phyloP scores from a whole-genome alignment of 2,797 vertebrate species.

The Eutrigla gurnardus region DNA sequence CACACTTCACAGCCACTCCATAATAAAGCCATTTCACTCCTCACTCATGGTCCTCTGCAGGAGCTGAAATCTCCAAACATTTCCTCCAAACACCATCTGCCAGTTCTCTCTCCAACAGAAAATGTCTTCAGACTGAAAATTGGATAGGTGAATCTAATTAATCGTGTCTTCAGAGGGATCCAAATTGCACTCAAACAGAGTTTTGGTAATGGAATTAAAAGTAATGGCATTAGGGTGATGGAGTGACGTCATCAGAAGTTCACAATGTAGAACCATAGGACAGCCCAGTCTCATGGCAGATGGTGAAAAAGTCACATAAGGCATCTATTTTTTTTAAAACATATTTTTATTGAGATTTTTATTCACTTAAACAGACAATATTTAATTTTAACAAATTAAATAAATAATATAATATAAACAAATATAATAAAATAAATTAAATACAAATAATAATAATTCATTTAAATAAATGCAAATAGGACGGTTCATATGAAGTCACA shows the following conservation, averaged over 20 bases:
- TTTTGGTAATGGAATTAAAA: constrained; percentile 23
- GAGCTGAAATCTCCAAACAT: constrained; percentile 20
- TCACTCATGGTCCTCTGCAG: neutral
- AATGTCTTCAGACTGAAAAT: constrained; percentile 15
- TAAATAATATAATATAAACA: too few relatives aligned
- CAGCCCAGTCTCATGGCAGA: too few relatives aligned
- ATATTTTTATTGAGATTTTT: too few relatives aligned
- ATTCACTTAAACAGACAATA: too few relatives aligned
- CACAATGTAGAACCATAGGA: neutral
- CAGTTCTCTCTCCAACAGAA: constrained; percentile 3
- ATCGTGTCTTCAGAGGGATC: neutral
- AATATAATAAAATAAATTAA: too few relatives aligned
- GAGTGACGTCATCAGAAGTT: constrained; percentile 5
- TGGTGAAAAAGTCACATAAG: too few relatives aligned
- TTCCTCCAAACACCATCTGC: constrained; percentile 18
- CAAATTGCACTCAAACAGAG: neutral
- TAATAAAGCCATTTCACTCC: constrained; percentile 34
- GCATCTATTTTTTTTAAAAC: too few relatives aligned
- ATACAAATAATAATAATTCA: too few relatives aligned
- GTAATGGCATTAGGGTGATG: constrained; percentile 5
- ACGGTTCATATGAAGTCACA: neutral
- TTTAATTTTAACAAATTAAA: too few relatives aligned
- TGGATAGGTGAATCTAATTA: constrained; percentile 11
- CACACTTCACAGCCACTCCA: constrained; percentile 6
- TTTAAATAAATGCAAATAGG: too few relatives aligned